Percentiles rank a stretch among this genome's conserved stretches.
Conservation (phyloP, 2,113 vertebrate genomes). For the Carassius gibelio region DNA sequence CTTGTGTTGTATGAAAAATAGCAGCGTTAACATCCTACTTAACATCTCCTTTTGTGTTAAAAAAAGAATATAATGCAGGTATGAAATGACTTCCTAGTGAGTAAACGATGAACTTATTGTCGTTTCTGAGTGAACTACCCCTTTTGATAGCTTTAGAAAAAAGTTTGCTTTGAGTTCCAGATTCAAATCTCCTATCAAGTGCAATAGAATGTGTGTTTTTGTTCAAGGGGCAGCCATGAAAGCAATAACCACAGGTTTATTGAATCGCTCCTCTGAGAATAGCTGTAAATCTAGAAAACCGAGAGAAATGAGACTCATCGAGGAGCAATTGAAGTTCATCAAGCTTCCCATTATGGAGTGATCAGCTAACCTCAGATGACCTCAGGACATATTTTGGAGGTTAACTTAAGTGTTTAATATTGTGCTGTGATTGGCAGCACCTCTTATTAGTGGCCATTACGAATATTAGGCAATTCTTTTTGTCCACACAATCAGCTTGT, state of each 20-base stretch:
- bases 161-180: slow-evolving; percentile 55
- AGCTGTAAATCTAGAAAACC: slow-evolving; percentile 16
- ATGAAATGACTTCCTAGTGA: not conserved
- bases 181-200: slow-evolving; percentile 58
- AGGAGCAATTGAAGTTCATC: not conserved
- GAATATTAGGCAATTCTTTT: slow-evolving; percentile 2
- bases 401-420: slow-evolving; percentile 3
- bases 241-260: slow-evolving; percentile 74
- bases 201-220: slow-evolving; percentile 62
- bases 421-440: slow-evolving; percentile 11
- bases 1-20: not conserved
- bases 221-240: slow-evolving; percentile 59
- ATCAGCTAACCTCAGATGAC: slow-evolving; percentile 4
- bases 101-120: not conserved
- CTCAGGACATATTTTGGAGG: not conserved
- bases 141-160: not conserved
- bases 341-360: not conserved
- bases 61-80: not conserved
- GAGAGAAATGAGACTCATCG: slow-evolving; percentile 4
- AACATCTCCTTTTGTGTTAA: not conserved
- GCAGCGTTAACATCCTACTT: not conserved
- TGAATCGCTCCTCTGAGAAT: slow-evolving; percentile 53
- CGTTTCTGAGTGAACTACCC: not conserved
- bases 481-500: not conserved
- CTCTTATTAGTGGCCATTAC: not conserved